Base-by-base conservation (phyloP, 2,888 invertebrate species). In the Drosophila buzzatii region DNA sequence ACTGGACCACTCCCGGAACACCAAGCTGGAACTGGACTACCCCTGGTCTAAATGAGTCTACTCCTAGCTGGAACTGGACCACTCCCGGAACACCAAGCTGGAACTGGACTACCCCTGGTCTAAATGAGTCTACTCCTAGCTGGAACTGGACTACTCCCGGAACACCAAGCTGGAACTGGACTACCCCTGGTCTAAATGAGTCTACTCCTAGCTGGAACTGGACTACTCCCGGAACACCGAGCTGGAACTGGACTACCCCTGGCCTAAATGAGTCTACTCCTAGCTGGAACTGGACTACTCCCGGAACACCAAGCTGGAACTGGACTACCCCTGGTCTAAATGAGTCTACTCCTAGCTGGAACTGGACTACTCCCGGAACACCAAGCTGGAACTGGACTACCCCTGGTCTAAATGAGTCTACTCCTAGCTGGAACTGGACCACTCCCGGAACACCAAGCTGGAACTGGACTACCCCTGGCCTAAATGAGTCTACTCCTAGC, bases 311-410 rank as follows among this genome's bases (percentile, higher is more conserved):
- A 0, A 65, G 18, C 31, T 70, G 69, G 66, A 53, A 58, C 18
- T 35, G 41, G 14, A 41, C 64, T 0, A 62, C 56, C 16, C 16
- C 44, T 35, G 52, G 70, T 39, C 10, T 33, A 8, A 33, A 33
- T 33, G 33, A 33, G 10, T 33, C 33, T 33, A 72, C 33, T 0
- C 23, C 23, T 0, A 23, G 23, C 23, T 23, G 23, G 23, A 23
- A 23, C 2, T 23, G 23, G 23, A 23, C 23, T 4, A 23, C 23
- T 23, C 23, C 23, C 23, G 23, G 23, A 23, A 23, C 23, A 5
- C 56, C 56, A 1, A 70, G 23, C 35, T 70, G 70, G 70, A 76
- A 70, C 10, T 3, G 3, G 16, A 37, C 66, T 2, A 75, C 74
- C 0, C 42, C 65, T 0, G 16, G 16, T n/a, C 31, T 9, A 31